A percentile compares a stretch with the other conserved stretches of the same genome.
These are phyloP conservation scores for Ypsolopha scabrella DNA, from an alignment of 2,888 invertebrate genomes.

Conservation along the genomic window DNA sequence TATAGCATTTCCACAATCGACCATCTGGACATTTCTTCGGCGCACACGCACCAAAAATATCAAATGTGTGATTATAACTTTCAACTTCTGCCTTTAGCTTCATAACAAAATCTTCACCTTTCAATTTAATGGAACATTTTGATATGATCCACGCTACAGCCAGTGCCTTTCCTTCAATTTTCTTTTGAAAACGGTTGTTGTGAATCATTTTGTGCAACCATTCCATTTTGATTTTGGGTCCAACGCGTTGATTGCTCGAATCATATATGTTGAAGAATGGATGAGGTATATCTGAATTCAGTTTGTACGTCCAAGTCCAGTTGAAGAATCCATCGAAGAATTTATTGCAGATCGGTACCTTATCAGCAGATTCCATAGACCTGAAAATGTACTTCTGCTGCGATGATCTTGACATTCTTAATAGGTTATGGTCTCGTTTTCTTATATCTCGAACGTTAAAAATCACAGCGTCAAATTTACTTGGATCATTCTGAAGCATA, in stretches of 20 bases:
- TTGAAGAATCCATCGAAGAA: conserved; percentile 49
- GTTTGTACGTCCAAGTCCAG: conserved; percentile 56
- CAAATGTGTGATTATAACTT: conserved; percentile 38
- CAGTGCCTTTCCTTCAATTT: conserved; percentile 28
- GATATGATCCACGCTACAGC: conserved; percentile 43
- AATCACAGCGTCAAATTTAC: conserved; percentile 29
- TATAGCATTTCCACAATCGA: conserved; percentile 24
- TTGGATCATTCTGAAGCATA: conserved; percentile 23
- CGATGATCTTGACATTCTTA: conserved; percentile 8
- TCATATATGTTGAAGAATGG: conserved; percentile 35
- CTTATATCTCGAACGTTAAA: conserved; percentile 9
- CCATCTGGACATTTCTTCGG: conserved; percentile 31
- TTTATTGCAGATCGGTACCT: conserved; percentile 35
- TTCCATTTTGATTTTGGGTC: conserved; percentile 28
- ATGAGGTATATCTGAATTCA: conserved; percentile 44
- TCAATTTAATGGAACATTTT: conserved; percentile 32
- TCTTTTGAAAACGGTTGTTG: conserved; percentile 12
- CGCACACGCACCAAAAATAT: conserved; percentile 40
- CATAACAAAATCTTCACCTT: conserved; percentile 29
- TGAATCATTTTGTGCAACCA: conserved; percentile 27
- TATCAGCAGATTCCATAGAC: conserved; percentile 36
- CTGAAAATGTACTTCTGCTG: conserved; percentile 47
- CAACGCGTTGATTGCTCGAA: conserved; percentile 25
- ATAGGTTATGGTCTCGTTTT: background rate
- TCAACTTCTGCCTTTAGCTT: conserved; percentile 33